phyloP scores from a whole-genome alignment of 2,113 vertebrate species.

The Dolichotis patagonum region DNA sequence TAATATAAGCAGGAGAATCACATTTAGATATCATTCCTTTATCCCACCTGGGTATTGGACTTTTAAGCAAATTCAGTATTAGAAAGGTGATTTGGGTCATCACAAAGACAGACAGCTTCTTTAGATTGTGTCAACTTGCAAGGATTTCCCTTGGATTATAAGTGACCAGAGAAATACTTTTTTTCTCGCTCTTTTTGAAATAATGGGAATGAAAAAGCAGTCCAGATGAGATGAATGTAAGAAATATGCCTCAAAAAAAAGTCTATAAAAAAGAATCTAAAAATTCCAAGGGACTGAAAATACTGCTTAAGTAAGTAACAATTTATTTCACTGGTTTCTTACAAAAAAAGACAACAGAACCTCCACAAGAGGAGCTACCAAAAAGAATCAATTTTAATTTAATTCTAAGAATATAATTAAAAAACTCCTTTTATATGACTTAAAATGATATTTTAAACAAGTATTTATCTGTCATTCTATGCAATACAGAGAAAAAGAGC shows the following conservation, averaged over 20 bases:
- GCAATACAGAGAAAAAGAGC: neutral
- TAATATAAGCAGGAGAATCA: neutral
- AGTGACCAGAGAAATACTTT: neutral
- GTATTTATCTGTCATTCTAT: neutral
- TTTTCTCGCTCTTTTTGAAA: neutral
- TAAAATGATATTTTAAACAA: neutral
- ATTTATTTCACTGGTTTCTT: neutral
- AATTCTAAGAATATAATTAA: conserved; percentile 33
- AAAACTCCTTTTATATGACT: neutral
- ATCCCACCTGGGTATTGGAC: neutral
- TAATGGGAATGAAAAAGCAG: conserved; percentile 23
- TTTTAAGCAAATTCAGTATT: neutral
- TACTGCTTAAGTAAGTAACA: neutral
- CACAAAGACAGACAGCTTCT: neutral
- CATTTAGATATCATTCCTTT: neutral
- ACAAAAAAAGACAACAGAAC: neutral
- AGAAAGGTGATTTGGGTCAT: neutral
- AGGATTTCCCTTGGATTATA: conserved; percentile 34
- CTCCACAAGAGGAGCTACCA: neutral
- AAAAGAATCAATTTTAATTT: conserved; percentile 33
- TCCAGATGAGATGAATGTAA: neutral
- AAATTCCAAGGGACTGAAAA: neutral
- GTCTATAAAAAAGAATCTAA: neutral
- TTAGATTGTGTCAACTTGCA: conserved; percentile 15
- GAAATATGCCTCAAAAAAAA: neutral